A percentile compares a stretch with the other conserved stretches of the same genome.
These are phyloP conservation scores for Scolopax mira DNA, from an alignment of 2,113 vertebrate species.

Conservation along the genomic window DNA sequence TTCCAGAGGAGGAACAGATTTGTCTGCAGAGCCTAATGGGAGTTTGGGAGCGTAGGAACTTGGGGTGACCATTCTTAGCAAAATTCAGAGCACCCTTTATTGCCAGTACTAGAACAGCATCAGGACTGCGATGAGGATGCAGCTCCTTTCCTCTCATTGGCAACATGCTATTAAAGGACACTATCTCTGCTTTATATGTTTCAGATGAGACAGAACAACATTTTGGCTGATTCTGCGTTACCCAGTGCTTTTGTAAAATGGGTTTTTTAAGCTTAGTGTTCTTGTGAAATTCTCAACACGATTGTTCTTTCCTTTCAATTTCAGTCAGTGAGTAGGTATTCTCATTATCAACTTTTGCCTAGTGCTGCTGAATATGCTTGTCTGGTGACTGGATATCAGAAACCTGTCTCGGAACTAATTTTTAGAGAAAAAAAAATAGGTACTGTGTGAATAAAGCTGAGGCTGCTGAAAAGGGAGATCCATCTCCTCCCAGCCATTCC, in stretches of 20 bases:
- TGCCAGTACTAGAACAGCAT: not conserved
- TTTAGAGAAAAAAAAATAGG: not conserved
- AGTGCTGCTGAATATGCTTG: not conserved
- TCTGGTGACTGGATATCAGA: not conserved
- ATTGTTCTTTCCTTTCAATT: not conserved
- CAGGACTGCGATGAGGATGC: not conserved
- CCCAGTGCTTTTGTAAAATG: not conserved
- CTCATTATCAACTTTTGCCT: not conserved
- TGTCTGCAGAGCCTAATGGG: not conserved
- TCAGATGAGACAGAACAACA: not conserved
- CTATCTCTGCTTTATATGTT: not conserved
- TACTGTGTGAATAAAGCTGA: not conserved
- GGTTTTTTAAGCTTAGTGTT: not conserved
- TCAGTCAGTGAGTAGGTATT: not conserved
- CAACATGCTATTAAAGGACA: not conserved
- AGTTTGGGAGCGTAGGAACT: not conserved
- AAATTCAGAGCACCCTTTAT: not conserved
- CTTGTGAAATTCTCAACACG: not conserved
- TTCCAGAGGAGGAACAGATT: not conserved
- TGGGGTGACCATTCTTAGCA: not conserved
- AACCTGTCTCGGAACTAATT: not conserved
- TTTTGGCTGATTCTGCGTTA: not conserved
- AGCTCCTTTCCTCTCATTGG: not conserved
- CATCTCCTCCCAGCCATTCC: not conserved
- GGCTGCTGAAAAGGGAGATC: not conserved